A percentile compares a stretch with the other conserved stretches of the same genome.
phyloP scores from a whole-genome alignment of 2,888 invertebrate genomes.

The Conomelus anceps region DNA sequence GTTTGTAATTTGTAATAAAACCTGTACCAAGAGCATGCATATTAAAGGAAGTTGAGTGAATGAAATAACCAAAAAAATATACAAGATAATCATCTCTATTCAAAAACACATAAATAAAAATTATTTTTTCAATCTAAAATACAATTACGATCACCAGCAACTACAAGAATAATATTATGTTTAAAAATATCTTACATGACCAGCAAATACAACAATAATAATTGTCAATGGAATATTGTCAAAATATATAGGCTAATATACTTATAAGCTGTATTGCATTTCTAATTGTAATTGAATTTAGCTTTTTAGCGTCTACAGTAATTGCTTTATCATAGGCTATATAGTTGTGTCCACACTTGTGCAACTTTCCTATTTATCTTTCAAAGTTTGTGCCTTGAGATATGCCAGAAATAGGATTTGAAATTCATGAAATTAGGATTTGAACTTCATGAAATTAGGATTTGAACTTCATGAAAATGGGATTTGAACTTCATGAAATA shows the following conservation, averaged over 20 bases:
- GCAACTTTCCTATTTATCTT: too few species aligned
- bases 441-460: too few species aligned
- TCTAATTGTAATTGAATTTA: not conserved
- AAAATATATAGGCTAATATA: not conserved
- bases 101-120: not conserved
- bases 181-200: not conserved
- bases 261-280: not conserved
- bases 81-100: not conserved
- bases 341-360: not conserved
- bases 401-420: too few species aligned
- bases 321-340: not conserved
- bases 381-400: too few species aligned
- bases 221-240: not conserved
- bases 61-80: not conserved
- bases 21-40: too few species aligned
- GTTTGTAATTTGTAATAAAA: too few species aligned
- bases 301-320: too few species aligned
- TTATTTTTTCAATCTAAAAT: not conserved
- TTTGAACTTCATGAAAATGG: too few species aligned
- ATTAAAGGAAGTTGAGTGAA: not conserved
- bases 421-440: too few species aligned
- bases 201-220: not conserved
- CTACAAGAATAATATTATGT: not conserved
- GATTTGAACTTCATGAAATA: too few species aligned
- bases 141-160: not conserved